Conservation (phyloP, 2,888 invertebrate species). For the Orchesella flavescens region DNA sequence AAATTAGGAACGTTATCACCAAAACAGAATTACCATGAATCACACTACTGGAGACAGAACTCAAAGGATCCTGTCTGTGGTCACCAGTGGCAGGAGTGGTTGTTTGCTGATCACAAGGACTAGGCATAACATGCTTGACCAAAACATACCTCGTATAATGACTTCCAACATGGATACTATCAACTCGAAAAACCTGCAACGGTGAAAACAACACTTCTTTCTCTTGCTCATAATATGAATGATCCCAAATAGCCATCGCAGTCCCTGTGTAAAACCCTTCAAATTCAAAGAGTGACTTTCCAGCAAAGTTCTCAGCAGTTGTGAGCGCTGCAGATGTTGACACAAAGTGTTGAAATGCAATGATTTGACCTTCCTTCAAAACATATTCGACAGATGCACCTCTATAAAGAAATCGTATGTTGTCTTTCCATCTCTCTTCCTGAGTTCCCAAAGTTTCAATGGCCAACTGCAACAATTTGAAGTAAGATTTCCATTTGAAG, state of each 20-base stretch:
- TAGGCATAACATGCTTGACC: slow-evolving; percentile 30
- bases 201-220: slow-evolving; percentile 57
- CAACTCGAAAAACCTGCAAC: slow-evolving; percentile 45
- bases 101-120: slow-evolving; percentile 21
- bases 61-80: background rate
- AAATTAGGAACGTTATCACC: slow-evolving; percentile 9
- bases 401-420: slow-evolving; percentile 46
- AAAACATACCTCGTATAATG: slow-evolving; percentile 61
- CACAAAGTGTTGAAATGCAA: slow-evolving; percentile 58
- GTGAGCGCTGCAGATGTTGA: slow-evolving; percentile 45
- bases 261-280: slow-evolving; percentile 54
- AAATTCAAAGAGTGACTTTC: slow-evolving; percentile 43
- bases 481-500: slow-evolving; percentile 54
- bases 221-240: slow-evolving; percentile 42
- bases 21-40: slow-evolving; percentile 15
- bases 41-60: background rate
- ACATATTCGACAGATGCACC: slow-evolving; percentile 23
- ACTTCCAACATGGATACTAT: slow-evolving; percentile 52
- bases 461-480: slow-evolving; percentile 56
- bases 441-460: slow-evolving; percentile 38
- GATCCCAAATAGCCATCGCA: slow-evolving; percentile 47
- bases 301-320: slow-evolving; percentile 51
- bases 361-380: slow-evolving; percentile 47
- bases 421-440: slow-evolving; percentile 33
- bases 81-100: background rate